Base-by-base conservation (phyloP, 2,888 invertebrate genomes). In the Acholoe squamosa region DNA sequence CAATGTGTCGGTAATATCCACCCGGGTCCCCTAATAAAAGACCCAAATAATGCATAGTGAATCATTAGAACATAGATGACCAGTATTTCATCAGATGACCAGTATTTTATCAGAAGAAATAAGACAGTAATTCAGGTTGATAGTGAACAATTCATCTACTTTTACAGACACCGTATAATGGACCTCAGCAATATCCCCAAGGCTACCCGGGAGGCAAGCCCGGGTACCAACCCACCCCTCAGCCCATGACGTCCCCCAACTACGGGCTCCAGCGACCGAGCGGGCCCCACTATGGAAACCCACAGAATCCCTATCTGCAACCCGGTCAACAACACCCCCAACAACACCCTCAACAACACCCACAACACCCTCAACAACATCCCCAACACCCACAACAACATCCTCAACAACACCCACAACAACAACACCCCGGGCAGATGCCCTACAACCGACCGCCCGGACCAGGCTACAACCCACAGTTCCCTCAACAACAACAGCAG, bases 101-200 rank as follows among this genome's bases (percentile, higher is more conserved):
- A n/a, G n/a, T n/a, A n/a, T n/a, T n/a, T n/a, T n/a, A n/a, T n/a
- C n/a, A n/a, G n/a, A n/a, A n/a, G n/a, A n/a, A n/a, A n/a, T n/a
- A n/a, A n/a, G n/a, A n/a, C n/a, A n/a, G n/a, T n/a, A n/a, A n/a
- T n/a, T n/a, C n/a, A n/a, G 10, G 43, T 43, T 43, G 10, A 43
- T 43, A 43, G 10, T 43, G 43, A 43, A 7, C 5, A 43, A 12
- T 7, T 61, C 14, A 3, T 3, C n/a, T 61, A 12, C 61, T 14
- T 0, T 89, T 89, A 0, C 89, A 89, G 89, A 31, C 61, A 67
- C 61, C 61, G 89, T 89, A 86, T 28, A 86, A 86, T 22, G 86
- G 86, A 56, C 86, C 86, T 94, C 96, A 97, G 91, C 96, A 96
- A 92, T 91, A 91, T 84, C 89, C 89, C 25, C 91, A 91, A 61